Evolutionary conservation across 2,888 invertebrate genomes (phyloP).

Genomic region (Leptinotarsa peninsularis): DNA sequence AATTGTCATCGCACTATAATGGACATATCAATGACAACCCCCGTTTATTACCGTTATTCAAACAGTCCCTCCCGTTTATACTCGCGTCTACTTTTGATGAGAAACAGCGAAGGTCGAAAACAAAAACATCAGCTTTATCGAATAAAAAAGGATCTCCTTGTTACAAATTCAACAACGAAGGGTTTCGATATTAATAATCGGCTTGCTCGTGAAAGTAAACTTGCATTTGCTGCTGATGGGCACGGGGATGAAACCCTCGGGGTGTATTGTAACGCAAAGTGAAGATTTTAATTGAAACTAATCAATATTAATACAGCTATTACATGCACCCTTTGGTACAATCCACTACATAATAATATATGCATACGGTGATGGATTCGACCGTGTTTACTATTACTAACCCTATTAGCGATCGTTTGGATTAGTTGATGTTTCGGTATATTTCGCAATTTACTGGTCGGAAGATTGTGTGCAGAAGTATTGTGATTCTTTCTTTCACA

Average conservation of each 20-base stretch:
- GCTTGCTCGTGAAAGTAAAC: conserved; percentile 59
- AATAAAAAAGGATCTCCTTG: conserved; percentile 1
- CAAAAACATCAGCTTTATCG: background rate
- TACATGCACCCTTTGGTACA: conserved; percentile 53
- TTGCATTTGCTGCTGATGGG: conserved; percentile 55
- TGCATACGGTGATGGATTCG: conserved; percentile 21
- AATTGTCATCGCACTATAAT: too few species aligned
- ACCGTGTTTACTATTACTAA: conserved; percentile 11
- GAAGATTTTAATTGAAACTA: conserved; percentile 63
- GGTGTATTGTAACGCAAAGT: conserved; percentile 49
- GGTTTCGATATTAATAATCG: conserved; percentile 61
- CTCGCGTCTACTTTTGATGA: background rate
- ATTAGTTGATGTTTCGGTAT: background rate
- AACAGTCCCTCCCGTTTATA: too few species aligned
- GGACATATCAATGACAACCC: too few species aligned
- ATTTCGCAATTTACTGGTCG: too few species aligned
- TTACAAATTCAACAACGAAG: conserved; percentile 50
- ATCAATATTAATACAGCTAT: conserved; percentile 64
- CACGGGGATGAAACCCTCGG: conserved; percentile 46
- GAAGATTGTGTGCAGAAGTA: too few species aligned
- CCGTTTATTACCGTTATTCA: too few species aligned
- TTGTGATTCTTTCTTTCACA: too few species aligned
- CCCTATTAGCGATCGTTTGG: conserved; percentile 3
- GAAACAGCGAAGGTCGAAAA: background rate
- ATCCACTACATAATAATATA: conserved; percentile 47